Evolutionary conservation across 2,888 invertebrate genomes (phyloP), one percentile per base, ranked within the genome.

Genomic region (Tachystola acroxantha): DNA sequence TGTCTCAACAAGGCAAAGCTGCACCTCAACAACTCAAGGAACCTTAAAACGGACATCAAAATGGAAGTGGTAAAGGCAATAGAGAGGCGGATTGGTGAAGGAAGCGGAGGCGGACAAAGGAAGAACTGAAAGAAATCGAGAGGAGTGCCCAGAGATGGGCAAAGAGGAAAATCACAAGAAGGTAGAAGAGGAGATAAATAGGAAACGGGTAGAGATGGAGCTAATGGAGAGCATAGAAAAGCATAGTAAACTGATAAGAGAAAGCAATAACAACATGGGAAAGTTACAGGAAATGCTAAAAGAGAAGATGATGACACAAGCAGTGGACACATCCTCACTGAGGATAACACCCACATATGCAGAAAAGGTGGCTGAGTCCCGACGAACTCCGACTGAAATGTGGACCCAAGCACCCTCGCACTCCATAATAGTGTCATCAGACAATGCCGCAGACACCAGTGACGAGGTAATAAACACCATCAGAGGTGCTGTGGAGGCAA

Each of bases 401-500:
- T n/a, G n/a, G n/a, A n/a, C n/a, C n/a, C n/a, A n/a, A n/a, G 4
- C 25, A 1, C 2, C 25, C 1, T 1, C 10, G 25, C 43, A 46
- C 35, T 39, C 46, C 0, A 22, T 46, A 1, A 33, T 42, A 0
- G 32, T 44, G 1, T 33, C 43, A 3, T 22, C 39, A 0, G 31
- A 12, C 12, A 16, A 40, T 13, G 42, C 30, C 6, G 7, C 11
- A 2, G 40, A 46, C n/a, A 46, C 43, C 0, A 40, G 42, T 9
- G 40, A 42, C 0, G 27, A 44, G 6, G 39, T 44, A 1, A 7
- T 47, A 0, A 10, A 30, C 0, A 31, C 22, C n/a, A 22, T 45
- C 4, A 35, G 43, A 10, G 31, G 26, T 4, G 41, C 32, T 1
- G 30, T 47, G 2, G 31, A 47, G 1, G 41, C 45, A n/a, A n/a